A percentile compares a stretch with the other conserved stretches of the same genome.
Conservation (phyloP, 2,888 invertebrate genomes). For the Ophonus ardosiacus region DNA sequence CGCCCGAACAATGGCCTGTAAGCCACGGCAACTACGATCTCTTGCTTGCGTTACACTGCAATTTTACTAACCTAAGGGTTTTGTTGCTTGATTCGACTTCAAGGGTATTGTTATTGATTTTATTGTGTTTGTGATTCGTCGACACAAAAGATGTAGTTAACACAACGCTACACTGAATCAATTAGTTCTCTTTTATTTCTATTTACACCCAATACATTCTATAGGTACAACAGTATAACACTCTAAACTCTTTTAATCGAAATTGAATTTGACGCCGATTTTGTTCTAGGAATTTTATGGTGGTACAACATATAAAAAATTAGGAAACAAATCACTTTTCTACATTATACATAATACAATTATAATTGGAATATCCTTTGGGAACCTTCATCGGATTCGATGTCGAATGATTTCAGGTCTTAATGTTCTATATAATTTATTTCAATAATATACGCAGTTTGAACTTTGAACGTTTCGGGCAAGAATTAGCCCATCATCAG, state of each 20-base stretch:
- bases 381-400: too few relatives aligned
- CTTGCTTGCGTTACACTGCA: constrained; percentile 29
- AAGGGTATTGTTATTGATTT: constrained; percentile 44
- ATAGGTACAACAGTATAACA: neutral
- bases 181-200: constrained; percentile 21
- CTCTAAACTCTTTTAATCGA: neutral
- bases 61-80: constrained; percentile 21
- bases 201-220: neutral
- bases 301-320: neutral
- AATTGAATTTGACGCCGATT: neutral
- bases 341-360: neutral
- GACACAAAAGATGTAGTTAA: constrained; percentile 44
- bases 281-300: neutral
- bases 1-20: constrained; percentile 45
- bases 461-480: too few relatives aligned
- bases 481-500: too few relatives aligned
- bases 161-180: constrained; percentile 33
- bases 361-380: too few relatives aligned
- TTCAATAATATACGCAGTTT: too few relatives aligned
- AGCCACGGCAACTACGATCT: constrained; percentile 27
- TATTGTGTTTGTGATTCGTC: constrained; percentile 31
- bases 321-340: neutral
- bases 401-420: too few relatives aligned
- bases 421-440: too few relatives aligned
- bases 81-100: neutral